Percentiles rank a stretch among this genome's conserved stretches.
Conservation (phyloP, 1,140 invertebrate species). For the Drosophila punjabiensis region DNA sequence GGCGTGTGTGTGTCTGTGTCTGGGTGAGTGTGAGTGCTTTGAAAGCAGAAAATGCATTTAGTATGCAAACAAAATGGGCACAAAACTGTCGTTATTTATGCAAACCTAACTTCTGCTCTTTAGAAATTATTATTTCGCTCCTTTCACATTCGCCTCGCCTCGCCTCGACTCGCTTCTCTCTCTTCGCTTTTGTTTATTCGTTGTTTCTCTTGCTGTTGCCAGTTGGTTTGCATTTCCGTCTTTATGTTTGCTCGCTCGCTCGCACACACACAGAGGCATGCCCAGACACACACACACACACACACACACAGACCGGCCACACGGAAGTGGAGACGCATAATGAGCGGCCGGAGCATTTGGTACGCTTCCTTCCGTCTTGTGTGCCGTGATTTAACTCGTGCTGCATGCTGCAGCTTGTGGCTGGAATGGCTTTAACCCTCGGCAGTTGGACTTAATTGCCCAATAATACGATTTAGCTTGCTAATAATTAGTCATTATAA, state of each 20-base stretch:
- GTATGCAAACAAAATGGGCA: constrained; percentile 72
- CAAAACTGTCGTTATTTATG: constrained; percentile 79
- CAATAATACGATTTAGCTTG: neutral
- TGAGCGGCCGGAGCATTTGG: constrained; percentile 68
- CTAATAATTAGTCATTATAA: neutral
- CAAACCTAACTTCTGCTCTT: constrained; percentile 80
- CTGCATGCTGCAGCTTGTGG: constrained; percentile 33
- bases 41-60: constrained; percentile 62
- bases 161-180: constrained; percentile 1
- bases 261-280: constrained; percentile 13
- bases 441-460: neutral
- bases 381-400: constrained; percentile 47
- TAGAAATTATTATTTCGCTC: constrained; percentile 80
- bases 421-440: constrained; percentile 33
- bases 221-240: constrained; percentile 76
- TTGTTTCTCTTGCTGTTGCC: constrained; percentile 66
- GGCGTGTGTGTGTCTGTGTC: constrained; percentile 1
- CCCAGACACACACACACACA: constrained; percentile 14
- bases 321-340: constrained; percentile 49
- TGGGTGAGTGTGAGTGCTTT: constrained; percentile 30
- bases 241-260: constrained; percentile 67
- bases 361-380: constrained; percentile 64
- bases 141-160: constrained; percentile 39
- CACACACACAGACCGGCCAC: constrained; percentile 7
- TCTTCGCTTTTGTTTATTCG: constrained; percentile 36